Evolutionary conservation across 2,113 vertebrate species (phyloP), one percentile per base, ranked within the genome.

Genomic region (Crocuta crocuta): DNA sequence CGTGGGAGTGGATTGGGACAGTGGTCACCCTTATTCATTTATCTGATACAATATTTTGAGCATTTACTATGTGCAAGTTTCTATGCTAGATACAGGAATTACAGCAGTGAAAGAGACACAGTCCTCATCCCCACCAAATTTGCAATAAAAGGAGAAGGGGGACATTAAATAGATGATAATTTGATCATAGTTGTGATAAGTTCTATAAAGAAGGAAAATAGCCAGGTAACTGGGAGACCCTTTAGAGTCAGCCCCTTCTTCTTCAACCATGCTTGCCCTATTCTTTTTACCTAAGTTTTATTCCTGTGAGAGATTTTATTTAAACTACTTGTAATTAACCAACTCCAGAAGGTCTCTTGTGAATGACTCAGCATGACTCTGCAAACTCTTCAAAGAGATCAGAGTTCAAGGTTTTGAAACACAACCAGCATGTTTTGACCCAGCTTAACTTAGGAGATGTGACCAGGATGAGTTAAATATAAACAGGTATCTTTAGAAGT

Each of bases 391-490:
- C 65, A 50, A 83, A 79, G 65, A 95, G 97, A 88, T 85, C 98
- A 96, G 66, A 97, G 98, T 95, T 73, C 96, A 95, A 94, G 92
- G 85, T 96, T 98, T 97, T 96, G 96, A 96, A 97, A 97, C 17
- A 76, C 10, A 81, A 85, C n/a, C 89, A 96, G 96, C 91, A 61
- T 95, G 94, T 89, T 97, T 96, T 96, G 71, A 96, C 89, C 92
- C 96, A 95, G 91, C 33, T 33, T 86, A 95, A 90, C 86, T 86
- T 96, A 76, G 45, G 82, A 97, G 79, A 96, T 81, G 87, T 53
- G 11, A 84, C 74, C 70, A 91, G 70, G 13, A 15, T 50, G 68
- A 91, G 97, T 97, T 96, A 97, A 96, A 97, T 89, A 96, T 97
- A 89, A 98, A 94, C 89, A 96, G 92, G 58, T 71, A 89, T 58